Percentiles rank a stretch among this genome's conserved stretches.
These are phyloP conservation scores for Drosophila mettleri DNA, from an alignment of 2,888 invertebrate genomes.

Conservation along the genomic window DNA sequence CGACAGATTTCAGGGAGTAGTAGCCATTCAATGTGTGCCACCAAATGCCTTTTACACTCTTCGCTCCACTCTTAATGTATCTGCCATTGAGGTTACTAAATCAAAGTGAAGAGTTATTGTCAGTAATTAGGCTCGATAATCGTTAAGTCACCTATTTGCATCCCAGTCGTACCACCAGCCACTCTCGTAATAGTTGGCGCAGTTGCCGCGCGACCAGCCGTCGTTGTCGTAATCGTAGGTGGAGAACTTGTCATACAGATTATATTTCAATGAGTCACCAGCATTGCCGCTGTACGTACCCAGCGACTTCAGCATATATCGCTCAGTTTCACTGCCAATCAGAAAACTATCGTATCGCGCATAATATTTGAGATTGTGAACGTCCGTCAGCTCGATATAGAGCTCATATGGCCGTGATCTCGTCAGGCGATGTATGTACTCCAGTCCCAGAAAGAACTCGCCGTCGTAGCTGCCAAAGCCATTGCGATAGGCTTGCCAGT, in stretches of 20 bases:
- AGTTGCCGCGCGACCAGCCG: slow-evolving; percentile 37
- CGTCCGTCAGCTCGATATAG: slow-evolving; percentile 39
- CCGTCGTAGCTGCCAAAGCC: slow-evolving; percentile 45
- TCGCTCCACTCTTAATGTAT: slow-evolving; percentile 27
- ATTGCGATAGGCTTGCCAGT: slow-evolving; percentile 49
- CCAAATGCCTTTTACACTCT: slow-evolving; percentile 39
- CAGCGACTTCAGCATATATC: slow-evolving; percentile 40
- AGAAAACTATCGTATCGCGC: slow-evolving; percentile 45
- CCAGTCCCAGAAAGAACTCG: slow-evolving; percentile 54
- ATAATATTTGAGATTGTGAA: slow-evolving; percentile 7
- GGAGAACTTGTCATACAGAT: slow-evolving; percentile 42
- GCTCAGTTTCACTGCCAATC: slow-evolving; percentile 43
- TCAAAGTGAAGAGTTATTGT: background rate
- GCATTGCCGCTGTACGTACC: slow-evolving; percentile 42
- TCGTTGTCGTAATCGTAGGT: slow-evolving; percentile 55
- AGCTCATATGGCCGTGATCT: slow-evolving; percentile 49
- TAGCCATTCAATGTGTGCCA: slow-evolving; percentile 37
- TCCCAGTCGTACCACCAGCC: slow-evolving; percentile 49
- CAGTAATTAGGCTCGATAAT: background rate
- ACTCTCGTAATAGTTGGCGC: slow-evolving; percentile 45
- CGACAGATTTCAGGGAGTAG: slow-evolving; percentile 38
- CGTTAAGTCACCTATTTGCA: slow-evolving; percentile 33
- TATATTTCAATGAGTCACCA: slow-evolving; percentile 48
- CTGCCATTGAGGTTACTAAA: slow-evolving; percentile 51
- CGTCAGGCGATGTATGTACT: slow-evolving; percentile 40